Conservation (phyloP, 2,797 vertebrate species). For the Iguana delicatissima region DNA sequence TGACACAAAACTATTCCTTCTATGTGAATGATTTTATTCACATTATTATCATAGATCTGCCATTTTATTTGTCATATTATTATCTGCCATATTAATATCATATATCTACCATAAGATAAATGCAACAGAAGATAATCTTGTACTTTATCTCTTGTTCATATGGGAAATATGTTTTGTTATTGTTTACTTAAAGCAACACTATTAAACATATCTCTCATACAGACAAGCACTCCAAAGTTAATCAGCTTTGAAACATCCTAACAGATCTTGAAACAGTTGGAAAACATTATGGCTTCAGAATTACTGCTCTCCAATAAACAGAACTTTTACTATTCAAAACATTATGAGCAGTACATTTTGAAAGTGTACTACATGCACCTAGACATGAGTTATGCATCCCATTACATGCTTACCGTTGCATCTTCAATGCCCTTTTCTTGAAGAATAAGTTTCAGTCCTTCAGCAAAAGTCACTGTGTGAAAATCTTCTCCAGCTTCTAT, state of each 20-base stretch:
- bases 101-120: not conserved
- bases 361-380: not conserved
- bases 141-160: not conserved
- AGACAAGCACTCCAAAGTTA: not conserved
- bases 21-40: not conserved
- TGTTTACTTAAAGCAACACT: conserved; percentile 20
- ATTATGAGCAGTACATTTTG: not conserved
- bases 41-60: not conserved
- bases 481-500: not conserved
- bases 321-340: not conserved
- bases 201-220: not conserved
- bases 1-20: not conserved
- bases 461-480: conserved; percentile 68
- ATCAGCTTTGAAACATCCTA: not conserved
- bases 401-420: conserved; percentile 80
- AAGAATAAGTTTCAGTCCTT: conserved; percentile 81
- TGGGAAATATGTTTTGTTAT: not conserved
- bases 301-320: not conserved
- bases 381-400: not conserved
- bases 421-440: conserved; percentile 80
- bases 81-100: not conserved
- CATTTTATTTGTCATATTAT: too few species aligned
- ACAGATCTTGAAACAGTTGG: not conserved
- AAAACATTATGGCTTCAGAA: not conserved
- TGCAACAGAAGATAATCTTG: fast-evolving